These are phyloP conservation scores for Percopsis omiscomaycus DNA, from an alignment of 2,797 vertebrate genomes.

Conservation along the genomic window DNA sequence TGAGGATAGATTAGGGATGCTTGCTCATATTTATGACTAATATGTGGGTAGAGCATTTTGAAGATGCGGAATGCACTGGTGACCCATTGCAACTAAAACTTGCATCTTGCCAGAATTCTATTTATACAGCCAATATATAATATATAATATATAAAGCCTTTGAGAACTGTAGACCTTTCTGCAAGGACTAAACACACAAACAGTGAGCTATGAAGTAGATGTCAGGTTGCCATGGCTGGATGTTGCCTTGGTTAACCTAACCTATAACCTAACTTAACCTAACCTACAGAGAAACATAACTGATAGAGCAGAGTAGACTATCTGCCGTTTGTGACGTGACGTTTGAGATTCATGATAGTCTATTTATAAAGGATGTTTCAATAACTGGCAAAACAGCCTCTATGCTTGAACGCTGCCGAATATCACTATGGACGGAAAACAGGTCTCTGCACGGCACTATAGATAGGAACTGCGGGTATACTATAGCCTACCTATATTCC, in stretches of 20 bases:
- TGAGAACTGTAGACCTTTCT: constrained; percentile 47
- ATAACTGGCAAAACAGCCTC: constrained; percentile 36
- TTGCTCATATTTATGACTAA: constrained; percentile 30
- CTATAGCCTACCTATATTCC: constrained; percentile 16
- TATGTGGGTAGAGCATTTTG: constrained; percentile 16
- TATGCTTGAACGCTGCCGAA: constrained; percentile 43
- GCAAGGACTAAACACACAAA: constrained; percentile 33
- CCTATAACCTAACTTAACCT: no score
- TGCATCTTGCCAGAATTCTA: constrained; percentile 27
- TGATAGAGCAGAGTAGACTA: background rate
- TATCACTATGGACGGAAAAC: constrained; percentile 41
- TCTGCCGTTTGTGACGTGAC: constrained; percentile 7
- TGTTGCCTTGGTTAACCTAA: background rate
- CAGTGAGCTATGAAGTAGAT: constrained; percentile 39
- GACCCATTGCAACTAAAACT: constrained; percentile 20
- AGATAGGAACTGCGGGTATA: constrained; percentile 53
- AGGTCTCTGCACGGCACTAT: constrained; percentile 59
- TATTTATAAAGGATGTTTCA: constrained; percentile 10
- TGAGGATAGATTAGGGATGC: constrained; percentile 2
- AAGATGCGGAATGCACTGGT: constrained; percentile 23
- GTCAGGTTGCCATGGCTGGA: constrained; percentile 52
- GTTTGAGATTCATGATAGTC: constrained; percentile 23
- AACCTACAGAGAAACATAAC: constrained; percentile 13
- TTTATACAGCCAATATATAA: constrained; percentile 35
- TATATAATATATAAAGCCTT: constrained; percentile 36